Evolutionary conservation across 1,140 invertebrate species (phyloP).

Genomic region (Lepidurus arcticus): DNA sequence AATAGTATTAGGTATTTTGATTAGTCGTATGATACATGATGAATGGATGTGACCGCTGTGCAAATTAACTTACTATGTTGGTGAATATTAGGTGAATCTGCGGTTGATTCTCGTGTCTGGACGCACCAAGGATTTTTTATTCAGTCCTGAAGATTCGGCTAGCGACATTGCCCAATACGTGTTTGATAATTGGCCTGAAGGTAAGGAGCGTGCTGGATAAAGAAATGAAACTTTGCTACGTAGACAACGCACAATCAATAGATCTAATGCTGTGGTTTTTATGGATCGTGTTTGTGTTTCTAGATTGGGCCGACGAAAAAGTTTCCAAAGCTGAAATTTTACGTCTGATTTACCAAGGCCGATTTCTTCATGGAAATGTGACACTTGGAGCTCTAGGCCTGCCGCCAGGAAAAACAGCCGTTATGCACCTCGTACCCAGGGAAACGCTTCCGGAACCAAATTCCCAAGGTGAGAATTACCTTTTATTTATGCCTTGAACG

Average conservation of each 20-base stretch:
- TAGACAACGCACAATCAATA: neutral
- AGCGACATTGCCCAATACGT: conserved; percentile 97
- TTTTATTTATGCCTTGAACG: conserved; percentile 28
- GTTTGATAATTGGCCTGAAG: conserved; percentile 97
- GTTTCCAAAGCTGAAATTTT: conserved; percentile 94
- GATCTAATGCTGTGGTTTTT: conserved; percentile 26
- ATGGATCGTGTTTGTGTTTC: conserved; percentile 40
- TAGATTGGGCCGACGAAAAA: conserved; percentile 93
- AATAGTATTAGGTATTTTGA: too few relatives aligned
- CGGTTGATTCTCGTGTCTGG: conserved; percentile 95
- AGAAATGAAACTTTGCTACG: conserved; percentile 6
- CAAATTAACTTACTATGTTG: conserved; percentile 27
- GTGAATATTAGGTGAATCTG: conserved; percentile 82
- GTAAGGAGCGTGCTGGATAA: conserved; percentile 48
- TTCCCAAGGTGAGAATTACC: conserved; percentile 71
- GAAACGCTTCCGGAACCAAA: conserved; percentile 99
- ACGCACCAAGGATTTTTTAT: conserved; percentile 98
- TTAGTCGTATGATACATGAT: too few relatives aligned
- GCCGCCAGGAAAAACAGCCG: conserved; percentile 92
- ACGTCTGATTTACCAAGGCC: conserved; percentile 96
- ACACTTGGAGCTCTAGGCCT: conserved; percentile 93
- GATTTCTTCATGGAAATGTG: conserved; percentile 98
- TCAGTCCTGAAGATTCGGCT: conserved; percentile 91
- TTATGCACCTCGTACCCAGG: conserved; percentile 98
- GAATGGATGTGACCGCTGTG: neutral